These are phyloP conservation scores for Polyommatus iphigenia DNA, from an alignment of 2,888 invertebrate species.

Conservation along the genomic window DNA sequence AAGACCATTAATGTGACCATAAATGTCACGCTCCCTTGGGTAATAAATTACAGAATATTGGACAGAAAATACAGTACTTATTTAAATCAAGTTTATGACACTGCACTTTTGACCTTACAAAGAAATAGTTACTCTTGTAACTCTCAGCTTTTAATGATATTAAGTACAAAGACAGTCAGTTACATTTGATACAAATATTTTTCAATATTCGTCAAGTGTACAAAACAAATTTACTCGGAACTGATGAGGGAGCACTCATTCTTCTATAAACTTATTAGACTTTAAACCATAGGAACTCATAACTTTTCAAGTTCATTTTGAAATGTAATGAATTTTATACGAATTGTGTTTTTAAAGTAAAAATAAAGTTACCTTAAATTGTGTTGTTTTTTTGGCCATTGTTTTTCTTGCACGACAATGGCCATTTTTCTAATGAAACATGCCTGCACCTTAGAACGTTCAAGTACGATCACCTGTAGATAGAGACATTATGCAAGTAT, in stretches of 20 bases:
- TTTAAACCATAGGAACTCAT: constrained; percentile 65
- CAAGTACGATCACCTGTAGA: neutral
- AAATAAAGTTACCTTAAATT: neutral
- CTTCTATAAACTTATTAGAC: constrained; percentile 50
- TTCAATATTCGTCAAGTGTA: constrained; percentile 54
- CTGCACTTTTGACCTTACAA: constrained; percentile 60
- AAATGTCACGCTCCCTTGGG: constrained; percentile 53
- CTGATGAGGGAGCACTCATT: constrained; percentile 53
- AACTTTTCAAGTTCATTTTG: constrained; percentile 59
- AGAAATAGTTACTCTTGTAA: constrained; percentile 59
- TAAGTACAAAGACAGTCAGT: constrained; percentile 53
- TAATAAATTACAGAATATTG: constrained; percentile 57
- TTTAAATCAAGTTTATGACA: constrained; percentile 46
- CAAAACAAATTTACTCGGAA: constrained; percentile 66
- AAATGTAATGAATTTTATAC: constrained; percentile 31
- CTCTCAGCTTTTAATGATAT: constrained; percentile 46
- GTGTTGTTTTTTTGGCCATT: neutral
- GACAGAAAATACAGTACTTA: constrained; percentile 44
- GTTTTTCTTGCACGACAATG: neutral
- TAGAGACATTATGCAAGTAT: neutral
- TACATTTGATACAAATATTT: constrained; percentile 57
- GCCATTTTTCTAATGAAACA: neutral
- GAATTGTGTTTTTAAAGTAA: neutral
- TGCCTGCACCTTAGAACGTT: neutral
- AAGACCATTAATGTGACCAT: constrained; percentile 44